Evolutionary conservation across 1,140 invertebrate species (phyloP), one percentile per base, ranked within the genome.

Genomic region (Antheraea pernyi): DNA sequence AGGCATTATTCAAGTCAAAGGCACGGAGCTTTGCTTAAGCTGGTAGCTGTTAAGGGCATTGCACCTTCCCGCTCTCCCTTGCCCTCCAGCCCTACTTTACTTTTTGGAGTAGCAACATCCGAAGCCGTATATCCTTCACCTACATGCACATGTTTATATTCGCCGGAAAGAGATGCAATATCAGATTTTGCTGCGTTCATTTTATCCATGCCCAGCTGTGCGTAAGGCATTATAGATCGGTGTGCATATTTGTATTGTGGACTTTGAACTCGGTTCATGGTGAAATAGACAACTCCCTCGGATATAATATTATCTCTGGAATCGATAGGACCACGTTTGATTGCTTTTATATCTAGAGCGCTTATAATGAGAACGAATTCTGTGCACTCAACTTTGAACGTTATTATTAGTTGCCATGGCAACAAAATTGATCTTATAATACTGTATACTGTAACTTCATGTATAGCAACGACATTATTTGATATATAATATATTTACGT

Each of bases 31-130:
- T 84, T 79, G 76, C 79, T 84, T 79, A 75, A 78, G 79, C 85
- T 83, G 79, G 83, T 77, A 82, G 75, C 79, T 80, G 74, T 80
- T 83, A 85, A 88, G 89, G 88, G 88, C 89, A 89, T 84, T 90
- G 86, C 82, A 88, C 89, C 85, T 87, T 84, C 75, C 83, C 82
- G 83, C 76, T 89, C 85, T 91, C 89, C 89, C 89, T 91, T 88
- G 83, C 89, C 86, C 86, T 89, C 83, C 79, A 91, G 88, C 89
- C 89, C 89, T 91, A 91, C 86, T 89, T 91, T 87, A 76, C 77
- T 78, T 84, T 87, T 86, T 73, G 69, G 74, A 85, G 80, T 72
- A 70, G 83, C 82, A 86, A 80, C 73, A 71, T 75, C 72, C 74
- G 78, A 88, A 84, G 79, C 77, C 66, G 42, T 65, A 75, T 75